Percentiles rank a stretch among this genome's conserved stretches.
These are phyloP conservation scores for Megamerina dolium DNA, from an alignment of 2,888 invertebrate species.

Conservation along the genomic window DNA sequence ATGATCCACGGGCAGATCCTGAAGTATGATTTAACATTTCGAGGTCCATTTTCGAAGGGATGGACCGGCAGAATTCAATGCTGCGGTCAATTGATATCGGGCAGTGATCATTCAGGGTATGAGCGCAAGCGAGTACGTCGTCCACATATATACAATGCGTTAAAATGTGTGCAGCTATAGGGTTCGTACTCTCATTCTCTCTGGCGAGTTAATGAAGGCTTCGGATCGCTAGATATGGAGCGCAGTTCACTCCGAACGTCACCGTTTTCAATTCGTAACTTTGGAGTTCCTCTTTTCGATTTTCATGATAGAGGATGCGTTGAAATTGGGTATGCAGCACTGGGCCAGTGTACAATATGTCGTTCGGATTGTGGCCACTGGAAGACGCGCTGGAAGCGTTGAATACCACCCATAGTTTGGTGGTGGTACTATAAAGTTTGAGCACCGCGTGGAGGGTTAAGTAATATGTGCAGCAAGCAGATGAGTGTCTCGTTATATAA, in stretches of 20 bases:
- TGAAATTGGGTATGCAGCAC: conserved; percentile 17
- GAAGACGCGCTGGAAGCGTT: conserved; percentile 16
- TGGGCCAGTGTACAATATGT: conserved; percentile 14
- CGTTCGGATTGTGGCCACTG: conserved; percentile 16
- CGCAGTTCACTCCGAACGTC: conserved; percentile 20
- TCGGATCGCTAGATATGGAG: conserved; percentile 19
- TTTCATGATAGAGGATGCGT: conserved; percentile 16
- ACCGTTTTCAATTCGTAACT: conserved; percentile 16
- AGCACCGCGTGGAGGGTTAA: conserved; percentile 21
- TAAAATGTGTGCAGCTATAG: too few relatives aligned
- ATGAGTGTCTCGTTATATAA: too few relatives aligned
- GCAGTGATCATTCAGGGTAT: too few relatives aligned
- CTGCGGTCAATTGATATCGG: too few relatives aligned
- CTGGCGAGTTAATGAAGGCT: conserved; percentile 12
- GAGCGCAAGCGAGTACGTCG: too few relatives aligned
- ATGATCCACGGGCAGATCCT: too few relatives aligned
- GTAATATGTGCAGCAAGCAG: too few relatives aligned
- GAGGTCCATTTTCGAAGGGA: too few relatives aligned
- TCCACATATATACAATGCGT: too few relatives aligned
- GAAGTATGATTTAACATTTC: too few relatives aligned
- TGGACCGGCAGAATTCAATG: too few relatives aligned
- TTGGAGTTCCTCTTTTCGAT: neutral
- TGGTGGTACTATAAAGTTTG: conserved; percentile 13
- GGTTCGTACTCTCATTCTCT: conserved; percentile 6
- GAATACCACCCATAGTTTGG: conserved; percentile 20